phyloP scores from a whole-genome alignment of 2,113 vertebrate species.

The Otus sunia region DNA sequence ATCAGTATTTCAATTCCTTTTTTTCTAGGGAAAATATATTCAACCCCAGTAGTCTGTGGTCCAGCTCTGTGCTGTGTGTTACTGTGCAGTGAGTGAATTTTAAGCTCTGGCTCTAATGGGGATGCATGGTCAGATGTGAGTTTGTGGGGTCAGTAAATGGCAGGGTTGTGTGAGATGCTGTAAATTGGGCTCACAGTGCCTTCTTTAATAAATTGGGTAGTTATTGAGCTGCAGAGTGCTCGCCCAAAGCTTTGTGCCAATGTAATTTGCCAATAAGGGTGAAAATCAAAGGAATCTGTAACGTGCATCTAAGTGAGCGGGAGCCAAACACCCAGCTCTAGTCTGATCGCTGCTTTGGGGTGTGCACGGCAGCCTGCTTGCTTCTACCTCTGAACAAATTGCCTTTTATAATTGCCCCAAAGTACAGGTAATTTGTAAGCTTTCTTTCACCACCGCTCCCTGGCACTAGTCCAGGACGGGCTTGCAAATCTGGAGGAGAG shows the following conservation, averaged over 20 bases:
- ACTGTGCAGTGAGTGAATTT: not conserved
- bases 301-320: not conserved
- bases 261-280: not conserved
- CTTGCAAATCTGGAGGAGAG: not conserved
- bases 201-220: not conserved
- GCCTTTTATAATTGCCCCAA: slow-evolving; percentile 44
- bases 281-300: not conserved
- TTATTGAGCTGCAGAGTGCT: not conserved
- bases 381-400: slow-evolving; percentile 24
- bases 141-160: not conserved
- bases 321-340: not conserved
- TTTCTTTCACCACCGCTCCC: not conserved
- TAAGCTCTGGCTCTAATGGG: not conserved
- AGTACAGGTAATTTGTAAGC: slow-evolving; percentile 36
- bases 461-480: slow-evolving; percentile 10
- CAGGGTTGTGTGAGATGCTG: not conserved
- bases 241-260: not conserved
- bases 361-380: not conserved
- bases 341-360: not conserved
- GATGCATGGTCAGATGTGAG: not conserved
- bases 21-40: not conserved
- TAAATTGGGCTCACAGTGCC: not conserved
- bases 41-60: not conserved
- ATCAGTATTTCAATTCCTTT: not conserved
- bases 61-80: not conserved